Conservation (phyloP, 2,113 vertebrate genomes). For the Alethe diademata region DNA sequence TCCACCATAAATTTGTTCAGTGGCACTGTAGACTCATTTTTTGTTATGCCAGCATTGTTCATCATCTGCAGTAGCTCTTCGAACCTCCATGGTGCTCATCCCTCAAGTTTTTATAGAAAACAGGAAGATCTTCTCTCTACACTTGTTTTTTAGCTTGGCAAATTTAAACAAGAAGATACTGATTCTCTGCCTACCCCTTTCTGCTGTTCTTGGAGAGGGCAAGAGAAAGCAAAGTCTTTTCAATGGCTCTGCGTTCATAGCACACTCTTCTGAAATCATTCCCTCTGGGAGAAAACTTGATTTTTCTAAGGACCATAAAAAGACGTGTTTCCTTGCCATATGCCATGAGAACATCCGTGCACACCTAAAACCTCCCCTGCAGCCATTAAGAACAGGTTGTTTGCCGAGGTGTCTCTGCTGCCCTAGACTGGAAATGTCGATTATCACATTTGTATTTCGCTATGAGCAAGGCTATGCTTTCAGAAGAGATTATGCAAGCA, state of each 20-base stretch:
- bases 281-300: neutral
- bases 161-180: neutral
- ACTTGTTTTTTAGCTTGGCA: neutral
- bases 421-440: neutral
- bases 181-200: neutral
- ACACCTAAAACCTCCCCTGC: neutral
- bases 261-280: neutral
- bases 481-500: neutral
- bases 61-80: neutral
- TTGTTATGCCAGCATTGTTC: neutral
- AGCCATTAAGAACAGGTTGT: neutral
- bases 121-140: neutral
- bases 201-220: neutral
- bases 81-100: neutral
- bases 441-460: neutral
- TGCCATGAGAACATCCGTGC: neutral
- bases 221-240: neutral
- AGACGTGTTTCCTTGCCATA: neutral
- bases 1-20: slow-evolving; percentile 5
- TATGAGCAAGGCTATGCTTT: neutral
- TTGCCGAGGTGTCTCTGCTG: neutral
- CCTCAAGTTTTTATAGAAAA: neutral
- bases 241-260: neutral
- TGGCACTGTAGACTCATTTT: neutral
- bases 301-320: neutral